Base-by-base conservation (phyloP, 2,888 invertebrate species). In the Conops quadrifasciatus region DNA sequence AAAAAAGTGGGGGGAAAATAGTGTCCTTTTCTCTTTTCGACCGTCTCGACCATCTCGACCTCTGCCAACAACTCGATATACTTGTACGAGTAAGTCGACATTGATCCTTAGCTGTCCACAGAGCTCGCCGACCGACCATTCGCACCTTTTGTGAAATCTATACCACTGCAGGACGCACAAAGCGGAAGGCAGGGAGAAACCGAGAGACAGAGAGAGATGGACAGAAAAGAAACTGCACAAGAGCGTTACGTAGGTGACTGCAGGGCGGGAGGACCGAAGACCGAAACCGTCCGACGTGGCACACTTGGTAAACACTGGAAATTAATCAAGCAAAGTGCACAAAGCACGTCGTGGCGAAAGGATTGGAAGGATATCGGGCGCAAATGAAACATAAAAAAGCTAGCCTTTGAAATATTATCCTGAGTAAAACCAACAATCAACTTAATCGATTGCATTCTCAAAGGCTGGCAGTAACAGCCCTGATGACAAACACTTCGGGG, bases 271-370 rank as follows among this genome's bases (percentile, higher is more conserved):
- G 65, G 26, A 60, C 26, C 26, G 36, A 36, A 58, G 51, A 49
- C 21, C 49, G 26, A 30, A 21, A 43, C 47, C 49, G 49, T 24
- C n/a, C 28, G 28, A 58, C 15, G 60, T 58, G 24, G 72, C 66
- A 67, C 72, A 70, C 72, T 75, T 75, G 75, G 71, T 71, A 75
- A 75, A 75, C 74, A 73, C 71, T 73, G 74, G 70, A 76, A 77
- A 74, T 75, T 77, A 77, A 76, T 77, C 77, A 77, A 77, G 72
- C 70, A 75, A 75, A 77, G 77, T 77, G 76, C 73, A 75, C 70
- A 56, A 60, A 71, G 47, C 68, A 67, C 56, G 60, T 62, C 36
- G 43, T 51, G 60, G 59, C 67, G 67, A 59, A 36, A 53, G 56
- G 67, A 58, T 58, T 67, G 58, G 45, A 56, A 56, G 67, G 58